Evolutionary conservation across 2,888 invertebrate species (phyloP).

Genomic region (Arctia plantaginis): DNA sequence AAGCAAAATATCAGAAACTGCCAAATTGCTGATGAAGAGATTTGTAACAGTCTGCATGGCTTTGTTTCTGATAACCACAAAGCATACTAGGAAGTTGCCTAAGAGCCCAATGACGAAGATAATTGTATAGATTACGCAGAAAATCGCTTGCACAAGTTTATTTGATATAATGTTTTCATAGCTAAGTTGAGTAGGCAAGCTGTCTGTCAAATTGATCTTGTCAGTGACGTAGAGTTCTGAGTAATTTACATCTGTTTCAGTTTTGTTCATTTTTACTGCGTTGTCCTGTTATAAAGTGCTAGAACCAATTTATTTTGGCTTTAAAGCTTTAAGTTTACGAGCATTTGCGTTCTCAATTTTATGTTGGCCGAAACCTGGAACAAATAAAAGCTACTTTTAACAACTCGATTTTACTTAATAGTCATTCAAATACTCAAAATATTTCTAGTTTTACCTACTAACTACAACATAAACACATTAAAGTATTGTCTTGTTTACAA

Average conservation of each 20-base stretch:
- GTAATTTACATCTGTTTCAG: conserved; percentile 64
- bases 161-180: conserved; percentile 88
- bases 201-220: conserved; percentile 61
- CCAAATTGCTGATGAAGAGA: conserved; percentile 98
- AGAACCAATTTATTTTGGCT: conserved; percentile 65
- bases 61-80: conserved; percentile 96
- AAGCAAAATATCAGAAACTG: conserved; percentile 96
- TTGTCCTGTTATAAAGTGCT: conserved; percentile 60
- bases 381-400: conserved; percentile 72
- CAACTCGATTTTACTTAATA: conserved; percentile 51
- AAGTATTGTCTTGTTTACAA: not conserved
- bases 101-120: conserved; percentile 96
- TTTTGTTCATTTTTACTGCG: conserved; percentile 72
- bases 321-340: conserved; percentile 71
- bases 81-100: conserved; percentile 97
- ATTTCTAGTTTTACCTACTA: conserved; percentile 43
- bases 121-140: conserved; percentile 91
- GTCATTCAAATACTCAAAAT: conserved; percentile 28
- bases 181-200: conserved; percentile 57
- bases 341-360: conserved; percentile 62
- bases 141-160: conserved; percentile 89
- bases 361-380: conserved; percentile 73
- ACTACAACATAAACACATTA: conserved; percentile 27
- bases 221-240: conserved; percentile 60
- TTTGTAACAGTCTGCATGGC: conserved; percentile 99